Evolutionary conservation across 2,113 vertebrate genomes (phyloP), one percentile per base, ranked within the genome.

Genomic region (Anguilla rostrata): DNA sequence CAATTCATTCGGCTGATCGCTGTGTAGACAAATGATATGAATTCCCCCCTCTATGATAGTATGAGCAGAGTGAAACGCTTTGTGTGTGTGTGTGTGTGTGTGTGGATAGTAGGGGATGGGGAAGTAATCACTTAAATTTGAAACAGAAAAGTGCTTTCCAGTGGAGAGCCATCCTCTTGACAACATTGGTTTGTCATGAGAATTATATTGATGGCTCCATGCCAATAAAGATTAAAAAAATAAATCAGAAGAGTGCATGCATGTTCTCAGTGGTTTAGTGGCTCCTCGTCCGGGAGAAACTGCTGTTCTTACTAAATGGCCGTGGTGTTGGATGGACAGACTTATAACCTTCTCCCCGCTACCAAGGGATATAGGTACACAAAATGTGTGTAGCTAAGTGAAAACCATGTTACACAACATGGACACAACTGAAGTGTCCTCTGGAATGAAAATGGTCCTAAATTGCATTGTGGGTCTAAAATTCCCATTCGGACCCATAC

Each of bases 11-110:
- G 83, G 83, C 39, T 57, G 15, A 85, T 18, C 49, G 43, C 56
- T 34, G 29, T 78, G 16, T 26, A 75, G 85, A 81, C 22, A 56
- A 86, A 78, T 15, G 84, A 82, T 86, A 34, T 78, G 40, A 85
- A 11, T 49, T 22, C 39, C 22, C 63, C 39, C 3, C 39, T 78
- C 39, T 41, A 20, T 34, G 29, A 81, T 83, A 12, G 39, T 86
- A 86, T 86, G 60, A 29, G 29, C 78, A 20, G 14, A 8, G 39
- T 12, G 26, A 71, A 71, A n/a, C 4, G 22, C 3, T 83, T 63
- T 56, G 82, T 57, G 40, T 82, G 57, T 86, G 85, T 75, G 82
- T 63, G 82, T 60, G 41, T 83, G 60, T 86, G 85, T 75, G 12
- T 78, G 40, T 14, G 85, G 29, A 56, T 39, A 8, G 83, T 11